These are phyloP conservation scores for Branchipolynoe longqiensis DNA, from an alignment of 2,888 invertebrate species.

Conservation along the genomic window DNA sequence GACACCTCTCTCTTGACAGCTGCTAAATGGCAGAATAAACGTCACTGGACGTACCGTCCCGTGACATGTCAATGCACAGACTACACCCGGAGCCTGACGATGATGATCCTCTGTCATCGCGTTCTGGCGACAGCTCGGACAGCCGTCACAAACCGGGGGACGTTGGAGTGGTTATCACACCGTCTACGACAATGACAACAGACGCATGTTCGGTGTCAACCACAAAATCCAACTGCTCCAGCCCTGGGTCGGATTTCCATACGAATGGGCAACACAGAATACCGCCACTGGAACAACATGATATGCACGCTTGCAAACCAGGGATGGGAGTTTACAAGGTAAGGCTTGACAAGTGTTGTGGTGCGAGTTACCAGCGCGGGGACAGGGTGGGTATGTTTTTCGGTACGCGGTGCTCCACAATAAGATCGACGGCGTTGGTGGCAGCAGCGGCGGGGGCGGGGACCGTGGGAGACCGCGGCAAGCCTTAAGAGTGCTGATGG, in stretches of 20 bases:
- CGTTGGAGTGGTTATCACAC: conserved; percentile 42
- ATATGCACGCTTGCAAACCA: background rate
- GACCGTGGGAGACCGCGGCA: background rate
- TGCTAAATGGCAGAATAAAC: conserved; percentile 13
- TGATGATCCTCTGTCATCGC: conserved; percentile 36
- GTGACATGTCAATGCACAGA: conserved; percentile 49
- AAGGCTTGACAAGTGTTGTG: background rate
- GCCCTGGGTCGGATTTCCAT: conserved; percentile 50
- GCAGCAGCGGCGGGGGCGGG: background rate
- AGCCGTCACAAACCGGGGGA: conserved; percentile 40
- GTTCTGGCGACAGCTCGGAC: conserved; percentile 26
- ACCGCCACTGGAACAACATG: background rate
- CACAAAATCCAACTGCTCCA: conserved; percentile 50
- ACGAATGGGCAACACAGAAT: conserved; percentile 26
- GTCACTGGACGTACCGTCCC: conserved; percentile 15
- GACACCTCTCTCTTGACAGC: conserved; percentile 52
- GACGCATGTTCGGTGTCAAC: conserved; percentile 53
- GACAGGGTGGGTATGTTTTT: conserved; percentile 4
- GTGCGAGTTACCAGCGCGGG: background rate
- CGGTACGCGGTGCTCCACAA: background rate
- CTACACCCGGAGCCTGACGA: conserved; percentile 47
- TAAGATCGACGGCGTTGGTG: background rate
- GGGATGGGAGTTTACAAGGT: conserved; percentile 53
- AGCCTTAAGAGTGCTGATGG: no score
- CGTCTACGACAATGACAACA: conserved; percentile 54